Conservation (phyloP, 2,797 vertebrate genomes). For the Chaenodraco wilsoni region DNA sequence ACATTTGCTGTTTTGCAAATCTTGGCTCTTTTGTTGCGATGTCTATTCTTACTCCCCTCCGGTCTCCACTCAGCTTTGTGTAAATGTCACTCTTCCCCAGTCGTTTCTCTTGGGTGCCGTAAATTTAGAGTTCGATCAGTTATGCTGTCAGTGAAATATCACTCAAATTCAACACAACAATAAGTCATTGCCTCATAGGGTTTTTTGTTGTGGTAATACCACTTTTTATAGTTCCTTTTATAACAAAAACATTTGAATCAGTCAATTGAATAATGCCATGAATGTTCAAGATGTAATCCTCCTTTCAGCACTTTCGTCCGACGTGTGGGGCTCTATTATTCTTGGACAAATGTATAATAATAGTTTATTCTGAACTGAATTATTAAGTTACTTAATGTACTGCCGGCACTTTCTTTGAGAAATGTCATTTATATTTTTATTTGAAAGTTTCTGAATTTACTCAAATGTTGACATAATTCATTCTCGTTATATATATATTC, state of each 20-base stretch:
- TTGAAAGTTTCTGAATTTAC: neutral
- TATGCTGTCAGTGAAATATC: slow-evolving; percentile 73
- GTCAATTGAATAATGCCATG: slow-evolving; percentile 61
- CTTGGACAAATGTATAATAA: slow-evolving; percentile 42
- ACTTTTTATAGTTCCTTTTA: slow-evolving; percentile 61
- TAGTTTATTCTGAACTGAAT: slow-evolving; percentile 41
- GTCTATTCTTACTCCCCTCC: slow-evolving; percentile 68
- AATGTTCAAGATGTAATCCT: slow-evolving; percentile 50
- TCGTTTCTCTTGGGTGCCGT: slow-evolving; percentile 55
- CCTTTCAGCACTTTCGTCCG: slow-evolving; percentile 30
- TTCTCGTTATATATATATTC: neutral
- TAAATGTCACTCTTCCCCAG: slow-evolving; percentile 75
- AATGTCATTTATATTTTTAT: neutral
- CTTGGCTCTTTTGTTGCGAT: slow-evolving; percentile 68
- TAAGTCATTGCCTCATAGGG: slow-evolving; percentile 68
- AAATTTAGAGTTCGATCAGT: slow-evolving; percentile 70
- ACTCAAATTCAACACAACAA: slow-evolving; percentile 74
- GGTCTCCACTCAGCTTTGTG: slow-evolving; percentile 74
- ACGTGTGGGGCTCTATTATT: slow-evolving; percentile 46
- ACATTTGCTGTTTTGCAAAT: slow-evolving; percentile 64
- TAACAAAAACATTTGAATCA: slow-evolving; percentile 69
- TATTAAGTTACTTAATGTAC: slow-evolving; percentile 26
- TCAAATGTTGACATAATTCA: neutral
- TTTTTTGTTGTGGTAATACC: slow-evolving; percentile 69
- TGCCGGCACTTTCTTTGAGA: neutral